Evolutionary conservation across 2,888 invertebrate genomes (phyloP).

Genomic region (Lasioglossum malachurum): DNA sequence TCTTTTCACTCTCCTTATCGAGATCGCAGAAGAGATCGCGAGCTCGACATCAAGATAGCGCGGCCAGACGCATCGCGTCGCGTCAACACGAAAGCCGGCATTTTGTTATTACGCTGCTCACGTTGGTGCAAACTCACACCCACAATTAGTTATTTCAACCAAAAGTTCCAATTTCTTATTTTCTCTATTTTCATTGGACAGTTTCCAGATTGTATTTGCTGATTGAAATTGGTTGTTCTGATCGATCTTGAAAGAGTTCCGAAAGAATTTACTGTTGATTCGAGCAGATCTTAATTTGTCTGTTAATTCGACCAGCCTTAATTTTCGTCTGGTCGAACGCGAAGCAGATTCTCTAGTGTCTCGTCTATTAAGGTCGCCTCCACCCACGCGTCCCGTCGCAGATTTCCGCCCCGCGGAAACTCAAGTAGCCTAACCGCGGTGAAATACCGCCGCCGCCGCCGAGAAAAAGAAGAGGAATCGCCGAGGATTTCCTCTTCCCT

Average conservation of each 20-base stretch:
- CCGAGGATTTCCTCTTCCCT: constrained; percentile 44
- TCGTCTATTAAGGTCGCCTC: constrained; percentile 62
- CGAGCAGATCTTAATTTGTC: no score
- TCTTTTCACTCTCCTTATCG: constrained; percentile 44
- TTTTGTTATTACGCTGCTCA: not conserved
- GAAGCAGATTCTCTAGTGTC: constrained; percentile 24
- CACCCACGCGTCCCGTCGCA: constrained; percentile 43
- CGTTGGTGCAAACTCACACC: not conserved
- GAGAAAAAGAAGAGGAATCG: constrained; percentile 42
- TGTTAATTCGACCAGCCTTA: not conserved
- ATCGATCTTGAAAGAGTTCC: no score
- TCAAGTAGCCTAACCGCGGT: constrained; percentile 21
- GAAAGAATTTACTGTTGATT: no score
- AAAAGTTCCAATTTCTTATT: no score
- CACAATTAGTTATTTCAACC: no score
- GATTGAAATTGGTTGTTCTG: no score
- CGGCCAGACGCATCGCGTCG: constrained; percentile 25
- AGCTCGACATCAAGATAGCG: constrained; percentile 31
- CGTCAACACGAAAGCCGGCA: not conserved
- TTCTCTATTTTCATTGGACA: no score
- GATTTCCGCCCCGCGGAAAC: constrained; percentile 60
- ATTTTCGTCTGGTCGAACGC: not conserved
- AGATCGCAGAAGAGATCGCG: constrained; percentile 44
- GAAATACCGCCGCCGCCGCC: constrained; percentile 13
- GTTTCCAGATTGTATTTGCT: no score